Conservation (phyloP, 1,140 invertebrate genomes). For the Lordiphosa mommai region DNA sequence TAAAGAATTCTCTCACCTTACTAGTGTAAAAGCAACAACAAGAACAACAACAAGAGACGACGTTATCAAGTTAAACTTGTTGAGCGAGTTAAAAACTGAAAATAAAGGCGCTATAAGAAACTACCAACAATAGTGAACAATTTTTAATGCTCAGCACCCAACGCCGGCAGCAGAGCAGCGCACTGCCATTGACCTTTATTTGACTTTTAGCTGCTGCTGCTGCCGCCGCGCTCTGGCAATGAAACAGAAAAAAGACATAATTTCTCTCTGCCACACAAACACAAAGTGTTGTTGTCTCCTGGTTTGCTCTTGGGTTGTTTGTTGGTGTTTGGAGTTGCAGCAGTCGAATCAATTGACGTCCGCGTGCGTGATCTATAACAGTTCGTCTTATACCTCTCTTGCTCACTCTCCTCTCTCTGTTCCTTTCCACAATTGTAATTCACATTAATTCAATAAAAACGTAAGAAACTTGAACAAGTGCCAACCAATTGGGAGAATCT, state of each 20-base stretch:
- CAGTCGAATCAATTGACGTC: constrained; percentile 12
- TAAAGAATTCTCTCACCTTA: constrained; percentile 8
- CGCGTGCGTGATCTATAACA: neutral
- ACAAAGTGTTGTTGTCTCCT: constrained; percentile 19
- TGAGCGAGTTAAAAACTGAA: constrained; percentile 51
- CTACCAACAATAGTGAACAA: constrained; percentile 67
- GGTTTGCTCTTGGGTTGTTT: neutral
- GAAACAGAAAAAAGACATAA: constrained; percentile 52
- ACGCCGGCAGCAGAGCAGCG: constrained; percentile 37
- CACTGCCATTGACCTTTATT: constrained; percentile 70
- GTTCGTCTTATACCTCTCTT: neutral
- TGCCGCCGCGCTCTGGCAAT: constrained; percentile 47
- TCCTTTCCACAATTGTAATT: constrained; percentile 14
- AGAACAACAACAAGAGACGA: constrained; percentile 18
- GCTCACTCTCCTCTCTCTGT: neutral
- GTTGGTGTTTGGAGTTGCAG: constrained; percentile 21
- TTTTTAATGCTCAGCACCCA: constrained; percentile 52
- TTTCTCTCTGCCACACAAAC: constrained; percentile 57
- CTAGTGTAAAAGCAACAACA: constrained; percentile 26
- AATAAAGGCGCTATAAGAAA: constrained; percentile 41
- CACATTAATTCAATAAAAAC: constrained; percentile 45
- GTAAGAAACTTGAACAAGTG: constrained; percentile 29
- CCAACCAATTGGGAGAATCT: constrained; percentile 18
- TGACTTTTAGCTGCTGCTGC: constrained; percentile 58
- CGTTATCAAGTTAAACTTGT: constrained; percentile 69